phyloP scores from a whole-genome alignment of 2,888 invertebrate genomes.

The Cosmia pyralina region DNA sequence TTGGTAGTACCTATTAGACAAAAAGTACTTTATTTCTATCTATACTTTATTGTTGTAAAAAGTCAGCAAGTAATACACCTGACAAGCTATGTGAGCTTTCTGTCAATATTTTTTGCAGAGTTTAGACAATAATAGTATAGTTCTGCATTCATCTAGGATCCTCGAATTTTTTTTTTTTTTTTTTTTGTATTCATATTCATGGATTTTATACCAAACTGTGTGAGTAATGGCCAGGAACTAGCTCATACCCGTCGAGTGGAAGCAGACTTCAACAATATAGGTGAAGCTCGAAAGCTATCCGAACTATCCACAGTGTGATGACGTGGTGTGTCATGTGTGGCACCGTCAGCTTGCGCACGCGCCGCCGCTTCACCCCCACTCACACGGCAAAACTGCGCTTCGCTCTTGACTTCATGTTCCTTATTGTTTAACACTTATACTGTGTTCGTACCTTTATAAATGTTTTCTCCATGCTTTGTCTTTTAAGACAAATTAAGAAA shows the following conservation, averaged over 20 bases:
- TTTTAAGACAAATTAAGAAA: too few relatives aligned
- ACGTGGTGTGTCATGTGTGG: constrained; percentile 18
- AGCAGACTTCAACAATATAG: background rate
- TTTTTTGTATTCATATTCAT: background rate
- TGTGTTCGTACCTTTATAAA: constrained; percentile 34
- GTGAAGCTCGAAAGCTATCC: background rate
- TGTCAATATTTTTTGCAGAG: background rate
- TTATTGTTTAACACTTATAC: background rate
- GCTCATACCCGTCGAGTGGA: too few relatives aligned
- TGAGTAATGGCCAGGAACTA: background rate
- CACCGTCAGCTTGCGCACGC: constrained; percentile 67
- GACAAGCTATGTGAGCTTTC: too few relatives aligned
- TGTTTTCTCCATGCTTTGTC: constrained; percentile 1
- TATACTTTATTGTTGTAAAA: background rate
- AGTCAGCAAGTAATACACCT: background rate
- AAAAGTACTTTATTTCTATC: background rate
- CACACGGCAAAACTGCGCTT: constrained; percentile 59
- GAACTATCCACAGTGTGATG: background rate
- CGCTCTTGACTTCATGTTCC: constrained; percentile 20
- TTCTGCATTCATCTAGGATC: background rate
- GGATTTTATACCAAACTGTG: background rate
- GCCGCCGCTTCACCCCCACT: constrained; percentile 81
- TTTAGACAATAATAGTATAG: constrained; percentile 4
- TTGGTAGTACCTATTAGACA: background rate
- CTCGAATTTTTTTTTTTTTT: background rate